A percentile compares a stretch with the other conserved stretches of the same genome.
These are phyloP conservation scores for Molanna angustata DNA, from an alignment of 2,888 invertebrate genomes.

Conservation along the genomic window DNA sequence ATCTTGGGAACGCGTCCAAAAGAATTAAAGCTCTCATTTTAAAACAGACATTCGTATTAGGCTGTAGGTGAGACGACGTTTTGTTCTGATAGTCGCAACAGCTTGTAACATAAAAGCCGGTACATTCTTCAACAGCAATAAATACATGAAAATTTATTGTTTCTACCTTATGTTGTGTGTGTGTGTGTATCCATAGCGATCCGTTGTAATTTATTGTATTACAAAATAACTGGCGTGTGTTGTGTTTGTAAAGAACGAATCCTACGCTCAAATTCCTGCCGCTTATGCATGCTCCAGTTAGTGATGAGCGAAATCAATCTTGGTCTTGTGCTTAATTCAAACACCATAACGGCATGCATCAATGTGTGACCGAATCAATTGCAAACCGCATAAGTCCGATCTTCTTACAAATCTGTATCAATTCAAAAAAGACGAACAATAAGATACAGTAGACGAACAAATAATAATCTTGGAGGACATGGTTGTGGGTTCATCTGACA, in stretches of 20 bases:
- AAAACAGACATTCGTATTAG: neutral
- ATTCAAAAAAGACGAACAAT: no score
- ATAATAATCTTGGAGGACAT: no score
- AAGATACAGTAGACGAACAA: no score
- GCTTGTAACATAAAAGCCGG: conserved; percentile 9
- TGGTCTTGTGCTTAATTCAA: no score
- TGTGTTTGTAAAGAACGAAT: conserved; percentile 14
- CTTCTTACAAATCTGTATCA: no score
- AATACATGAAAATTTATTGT: conserved; percentile 26
- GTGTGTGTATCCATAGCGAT: conserved; percentile 21
- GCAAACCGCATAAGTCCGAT: no score
- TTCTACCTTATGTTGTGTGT: conserved; percentile 9
- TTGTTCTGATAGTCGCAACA: conserved; percentile 14
- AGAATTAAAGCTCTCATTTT: neutral
- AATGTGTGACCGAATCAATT: no score
- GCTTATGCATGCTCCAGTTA: no score
- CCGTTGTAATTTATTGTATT: conserved; percentile 26
- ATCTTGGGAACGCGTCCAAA: no score
- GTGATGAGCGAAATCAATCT: no score
- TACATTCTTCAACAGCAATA: conserved; percentile 20
- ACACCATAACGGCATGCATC: no score
- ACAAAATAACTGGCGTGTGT: conserved; percentile 22
- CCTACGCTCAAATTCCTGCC: conserved; percentile 17
- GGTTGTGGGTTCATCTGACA: no score
- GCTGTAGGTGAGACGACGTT: conserved; percentile 13